These are phyloP conservation scores for Rutilus rutilus DNA, from an alignment of 2,113 vertebrate species.

Conservation along the genomic window DNA sequence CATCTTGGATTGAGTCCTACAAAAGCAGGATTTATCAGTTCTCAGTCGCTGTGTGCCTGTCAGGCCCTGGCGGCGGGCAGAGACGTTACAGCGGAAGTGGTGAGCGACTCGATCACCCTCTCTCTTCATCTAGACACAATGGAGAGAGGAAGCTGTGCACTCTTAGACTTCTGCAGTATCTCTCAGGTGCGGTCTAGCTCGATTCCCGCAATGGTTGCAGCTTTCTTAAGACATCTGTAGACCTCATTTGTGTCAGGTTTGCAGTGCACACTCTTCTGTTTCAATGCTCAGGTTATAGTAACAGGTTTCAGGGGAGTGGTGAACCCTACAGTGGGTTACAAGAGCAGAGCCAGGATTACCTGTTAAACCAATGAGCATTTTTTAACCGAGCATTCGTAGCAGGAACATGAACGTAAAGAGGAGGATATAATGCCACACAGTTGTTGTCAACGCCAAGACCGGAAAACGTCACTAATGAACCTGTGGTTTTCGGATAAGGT, in stretches of 20 bases:
- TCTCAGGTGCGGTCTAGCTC: constrained; percentile 42
- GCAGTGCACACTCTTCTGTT: constrained; percentile 24
- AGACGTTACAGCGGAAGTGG: constrained; percentile 72
- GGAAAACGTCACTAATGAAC: constrained; percentile 14
- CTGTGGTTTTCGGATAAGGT: constrained; percentile 54
- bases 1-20: too few relatives aligned
- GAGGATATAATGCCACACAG: constrained; percentile 51
- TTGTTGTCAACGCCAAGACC: constrained; percentile 46
- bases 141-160: constrained; percentile 25
- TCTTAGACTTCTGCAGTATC: constrained; percentile 47
- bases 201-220: constrained; percentile 55
- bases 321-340: neutral
- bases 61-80: constrained; percentile 36
- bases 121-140: constrained; percentile 6
- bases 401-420: constrained; percentile 28
- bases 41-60: neutral
- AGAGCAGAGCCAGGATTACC: neutral
- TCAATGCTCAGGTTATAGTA: neutral
- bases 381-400: neutral
- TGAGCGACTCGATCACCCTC: constrained; percentile 48
- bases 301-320: neutral
- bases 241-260: constrained; percentile 43
- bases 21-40: too few relatives aligned
- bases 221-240: constrained; percentile 29
- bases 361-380: neutral